Evolutionary conservation across 1,140 invertebrate species (phyloP).

Genomic region (Oscheius sp.): DNA sequence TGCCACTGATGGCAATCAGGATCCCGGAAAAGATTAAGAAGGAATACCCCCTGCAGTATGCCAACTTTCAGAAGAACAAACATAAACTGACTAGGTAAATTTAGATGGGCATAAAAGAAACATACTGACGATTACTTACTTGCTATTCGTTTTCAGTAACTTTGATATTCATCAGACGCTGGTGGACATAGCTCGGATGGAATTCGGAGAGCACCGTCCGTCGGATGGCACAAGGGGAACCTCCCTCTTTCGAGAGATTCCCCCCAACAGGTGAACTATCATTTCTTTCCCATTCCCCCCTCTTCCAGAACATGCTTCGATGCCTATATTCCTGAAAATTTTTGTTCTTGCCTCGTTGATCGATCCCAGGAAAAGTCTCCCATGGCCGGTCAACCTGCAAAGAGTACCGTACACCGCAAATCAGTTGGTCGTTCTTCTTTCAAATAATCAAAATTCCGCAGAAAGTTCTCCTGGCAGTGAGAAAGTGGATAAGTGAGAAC

Average conservation of each 20-base stretch:
- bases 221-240: conserved; percentile 31
- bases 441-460: not conserved
- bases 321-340: conserved; percentile 48
- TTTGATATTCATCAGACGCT: conserved; percentile 55
- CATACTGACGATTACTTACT: conserved; percentile 23
- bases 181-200: conserved; percentile 44
- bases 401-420: not conserved
- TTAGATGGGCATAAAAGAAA: conserved; percentile 29
- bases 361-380: not conserved
- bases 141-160: conserved; percentile 42
- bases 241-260: conserved; percentile 42
- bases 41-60: conserved; percentile 39
- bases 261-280: conserved; percentile 25
- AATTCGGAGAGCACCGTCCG: conserved; percentile 1
- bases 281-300: not conserved
- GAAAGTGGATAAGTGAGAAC: conserved; percentile 12
- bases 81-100: conserved; percentile 40
- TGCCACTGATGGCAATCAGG: conserved; percentile 54
- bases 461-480: conserved; percentile 5
- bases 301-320: conserved; percentile 45
- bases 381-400: not conserved
- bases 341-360: conserved; percentile 47
- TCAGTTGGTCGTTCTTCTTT: too few species aligned
- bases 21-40: conserved; percentile 43
- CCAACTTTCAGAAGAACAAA: conserved; percentile 30